A percentile compares a stretch with the other conserved stretches of the same genome.
Conservation (phyloP, 2,797 vertebrate genomes). For the Pseudotriccus pelzelni region DNA sequence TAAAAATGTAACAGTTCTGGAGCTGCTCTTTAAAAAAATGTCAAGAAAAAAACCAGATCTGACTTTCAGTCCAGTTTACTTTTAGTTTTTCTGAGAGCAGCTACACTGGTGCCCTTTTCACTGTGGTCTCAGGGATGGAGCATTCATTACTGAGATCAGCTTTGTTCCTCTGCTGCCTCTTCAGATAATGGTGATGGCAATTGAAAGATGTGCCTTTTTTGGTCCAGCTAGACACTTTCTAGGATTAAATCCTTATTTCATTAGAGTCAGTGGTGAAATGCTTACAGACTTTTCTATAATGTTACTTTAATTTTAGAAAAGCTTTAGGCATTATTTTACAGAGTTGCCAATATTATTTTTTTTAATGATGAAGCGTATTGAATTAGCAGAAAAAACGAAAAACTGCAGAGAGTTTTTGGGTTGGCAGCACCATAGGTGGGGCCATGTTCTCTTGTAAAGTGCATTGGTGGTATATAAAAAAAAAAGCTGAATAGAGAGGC, state of each 20-base stretch:
- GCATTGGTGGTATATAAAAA: neutral
- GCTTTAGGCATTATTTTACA: neutral
- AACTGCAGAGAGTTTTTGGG: neutral
- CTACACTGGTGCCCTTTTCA: neutral
- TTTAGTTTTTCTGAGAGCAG: neutral
- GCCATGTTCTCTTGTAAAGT: neutral
- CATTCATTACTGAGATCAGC: neutral
- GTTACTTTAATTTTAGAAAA: neutral
- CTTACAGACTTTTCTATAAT: neutral
- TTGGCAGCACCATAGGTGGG: neutral
- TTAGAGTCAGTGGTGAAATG: neutral
- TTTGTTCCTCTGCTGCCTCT: neutral
- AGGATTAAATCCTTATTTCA: neutral
- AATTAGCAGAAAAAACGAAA: neutral
- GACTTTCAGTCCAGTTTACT: neutral
- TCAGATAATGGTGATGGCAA: neutral
- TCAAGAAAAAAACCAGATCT: neutral
- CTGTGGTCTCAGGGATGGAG: neutral
- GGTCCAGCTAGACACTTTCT: neutral
- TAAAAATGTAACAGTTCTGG: slow-evolving; percentile 46
- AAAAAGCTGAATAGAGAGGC: neutral
- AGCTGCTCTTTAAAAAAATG: slow-evolving; percentile 27
- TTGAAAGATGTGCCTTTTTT: neutral
- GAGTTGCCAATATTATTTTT: neutral
- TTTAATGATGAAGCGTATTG: neutral